Percentiles rank a stretch among this genome's conserved stretches.
These are phyloP conservation scores for Mus minutoides DNA, from an alignment of 2,797 vertebrate genomes.

Conservation along the genomic window DNA sequence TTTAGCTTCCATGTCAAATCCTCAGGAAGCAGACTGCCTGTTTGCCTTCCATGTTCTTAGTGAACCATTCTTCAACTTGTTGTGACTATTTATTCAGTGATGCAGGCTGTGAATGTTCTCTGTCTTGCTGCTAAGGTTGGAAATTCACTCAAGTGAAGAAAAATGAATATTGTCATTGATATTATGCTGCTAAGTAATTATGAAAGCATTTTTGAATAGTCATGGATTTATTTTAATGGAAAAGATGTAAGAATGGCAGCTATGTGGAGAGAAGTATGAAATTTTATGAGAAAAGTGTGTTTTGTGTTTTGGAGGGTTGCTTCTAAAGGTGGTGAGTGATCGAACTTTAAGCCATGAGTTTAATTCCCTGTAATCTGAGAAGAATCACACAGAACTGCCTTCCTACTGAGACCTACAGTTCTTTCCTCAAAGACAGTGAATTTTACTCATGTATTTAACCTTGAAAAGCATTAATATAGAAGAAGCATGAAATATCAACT, in stretches of 20 bases:
- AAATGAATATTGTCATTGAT: slow-evolving; percentile 58
- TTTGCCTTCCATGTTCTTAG: slow-evolving; percentile 55
- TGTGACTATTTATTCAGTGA: slow-evolving; percentile 56
- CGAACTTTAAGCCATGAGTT: background rate
- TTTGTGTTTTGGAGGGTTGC: background rate
- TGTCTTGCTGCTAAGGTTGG: slow-evolving; percentile 53
- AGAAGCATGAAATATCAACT: background rate
- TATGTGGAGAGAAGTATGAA: background rate
- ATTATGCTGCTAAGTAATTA: slow-evolving; percentile 43
- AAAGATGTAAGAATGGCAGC: background rate
- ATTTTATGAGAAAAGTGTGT: background rate
- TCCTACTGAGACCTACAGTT: background rate
- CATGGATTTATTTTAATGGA: background rate
- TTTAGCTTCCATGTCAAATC: slow-evolving; percentile 47
- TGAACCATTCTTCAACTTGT: slow-evolving; percentile 58
- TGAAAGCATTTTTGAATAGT: background rate
- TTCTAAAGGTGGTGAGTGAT: background rate
- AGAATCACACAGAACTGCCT: background rate
- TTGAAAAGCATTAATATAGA: no score
- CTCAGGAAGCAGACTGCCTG: background rate
- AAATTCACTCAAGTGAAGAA: slow-evolving; percentile 63
- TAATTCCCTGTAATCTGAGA: background rate
- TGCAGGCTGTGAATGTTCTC: slow-evolving; percentile 31
- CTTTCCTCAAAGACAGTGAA: background rate
- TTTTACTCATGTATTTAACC: background rate